Evolutionary conservation across 1,140 invertebrate species (phyloP).

Genomic region (Stenopsyche tienmushanensis): DNA sequence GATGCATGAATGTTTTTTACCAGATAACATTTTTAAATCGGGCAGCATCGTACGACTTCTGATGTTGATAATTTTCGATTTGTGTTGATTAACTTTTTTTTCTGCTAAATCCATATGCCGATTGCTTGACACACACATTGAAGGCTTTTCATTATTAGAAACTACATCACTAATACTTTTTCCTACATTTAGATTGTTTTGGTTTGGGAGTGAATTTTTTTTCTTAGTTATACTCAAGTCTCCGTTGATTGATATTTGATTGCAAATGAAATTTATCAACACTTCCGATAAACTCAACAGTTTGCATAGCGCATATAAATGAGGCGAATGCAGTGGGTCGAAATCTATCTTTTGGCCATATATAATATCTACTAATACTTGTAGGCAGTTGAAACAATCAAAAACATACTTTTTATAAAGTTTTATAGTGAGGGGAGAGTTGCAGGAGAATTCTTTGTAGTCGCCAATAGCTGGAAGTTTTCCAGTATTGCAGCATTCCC

Average conservation of each 20-base stretch:
- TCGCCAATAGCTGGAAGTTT: slow-evolving; percentile 16
- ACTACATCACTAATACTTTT: too few relatives aligned
- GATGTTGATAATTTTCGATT: slow-evolving; percentile 15
- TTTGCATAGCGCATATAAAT: slow-evolving; percentile 2
- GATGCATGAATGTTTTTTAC: slow-evolving; percentile 50
- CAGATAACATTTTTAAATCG: slow-evolving; percentile 26
- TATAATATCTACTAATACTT: slow-evolving; percentile 31
- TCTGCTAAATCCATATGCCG: slow-evolving; percentile 15
- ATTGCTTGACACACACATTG: too few relatives aligned
- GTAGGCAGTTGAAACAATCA: slow-evolving; percentile 31
- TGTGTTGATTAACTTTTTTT: not conserved
- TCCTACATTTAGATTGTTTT: too few relatives aligned
- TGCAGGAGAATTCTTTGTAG: slow-evolving; percentile 30
- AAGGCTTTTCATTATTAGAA: too few relatives aligned
- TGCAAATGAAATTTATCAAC: not conserved
- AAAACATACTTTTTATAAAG: slow-evolving; percentile 30
- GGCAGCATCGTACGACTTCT: not conserved
- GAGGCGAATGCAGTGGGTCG: slow-evolving; percentile 8
- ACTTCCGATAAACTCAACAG: not conserved
- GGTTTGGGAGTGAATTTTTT: too few relatives aligned
- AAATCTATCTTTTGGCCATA: slow-evolving; percentile 30
- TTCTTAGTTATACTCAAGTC: not conserved
- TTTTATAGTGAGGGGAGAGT: slow-evolving; percentile 34
- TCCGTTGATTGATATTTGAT: slow-evolving; percentile 6
- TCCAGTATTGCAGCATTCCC: slow-evolving; percentile 28